Percentiles rank a stretch among this genome's conserved stretches.
Conservation (phyloP, 92 coral and sea anemone genomes). For the Parazoanthus atlanticus region DNA sequence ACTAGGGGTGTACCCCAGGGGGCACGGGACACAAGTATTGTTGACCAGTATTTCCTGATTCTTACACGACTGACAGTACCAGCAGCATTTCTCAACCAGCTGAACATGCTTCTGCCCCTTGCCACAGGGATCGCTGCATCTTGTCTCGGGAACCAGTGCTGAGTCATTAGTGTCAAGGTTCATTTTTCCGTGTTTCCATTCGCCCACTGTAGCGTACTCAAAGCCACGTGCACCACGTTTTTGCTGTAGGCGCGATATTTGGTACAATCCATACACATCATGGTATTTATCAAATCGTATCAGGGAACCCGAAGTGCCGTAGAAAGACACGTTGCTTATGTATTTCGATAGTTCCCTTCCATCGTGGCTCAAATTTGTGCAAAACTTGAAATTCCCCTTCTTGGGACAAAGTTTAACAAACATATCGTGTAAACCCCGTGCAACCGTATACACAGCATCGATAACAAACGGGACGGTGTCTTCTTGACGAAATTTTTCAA, state of each 20-base stretch:
- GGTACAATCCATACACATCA: conserved; percentile 45
- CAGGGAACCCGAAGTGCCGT: conserved; percentile 40
- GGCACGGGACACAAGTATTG: conserved; percentile 43
- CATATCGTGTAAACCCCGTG: conserved; percentile 42
- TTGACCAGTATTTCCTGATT: conserved; percentile 45
- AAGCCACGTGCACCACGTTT: background rate
- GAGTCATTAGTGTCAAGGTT: background rate
- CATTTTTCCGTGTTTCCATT: conserved; percentile 42
- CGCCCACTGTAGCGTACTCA: conserved; percentile 25
- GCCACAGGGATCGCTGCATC: conserved; percentile 33
- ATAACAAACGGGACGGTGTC: conserved; percentile 47
- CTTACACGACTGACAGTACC: conserved; percentile 47
- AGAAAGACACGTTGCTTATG: conserved; percentile 34
- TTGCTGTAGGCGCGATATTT: conserved; percentile 23
- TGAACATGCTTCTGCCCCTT: conserved; percentile 36
- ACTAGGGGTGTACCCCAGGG: conserved; percentile 41
- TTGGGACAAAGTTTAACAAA: conserved; percentile 29
- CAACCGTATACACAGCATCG: conserved; percentile 54
- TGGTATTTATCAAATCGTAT: conserved; percentile 29
- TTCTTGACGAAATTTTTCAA: conserved; percentile 6
- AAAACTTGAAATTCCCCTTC: conserved; percentile 14
- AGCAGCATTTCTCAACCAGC: conserved; percentile 40
- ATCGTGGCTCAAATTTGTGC: conserved; percentile 33
- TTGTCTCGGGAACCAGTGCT: conserved; percentile 20
- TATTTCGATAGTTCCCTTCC: conserved; percentile 39